Percentiles rank a stretch among this genome's conserved stretches.
Evolutionary conservation across 2,113 vertebrate genomes (phyloP).

Genomic region (Pteropus alecto): DNA sequence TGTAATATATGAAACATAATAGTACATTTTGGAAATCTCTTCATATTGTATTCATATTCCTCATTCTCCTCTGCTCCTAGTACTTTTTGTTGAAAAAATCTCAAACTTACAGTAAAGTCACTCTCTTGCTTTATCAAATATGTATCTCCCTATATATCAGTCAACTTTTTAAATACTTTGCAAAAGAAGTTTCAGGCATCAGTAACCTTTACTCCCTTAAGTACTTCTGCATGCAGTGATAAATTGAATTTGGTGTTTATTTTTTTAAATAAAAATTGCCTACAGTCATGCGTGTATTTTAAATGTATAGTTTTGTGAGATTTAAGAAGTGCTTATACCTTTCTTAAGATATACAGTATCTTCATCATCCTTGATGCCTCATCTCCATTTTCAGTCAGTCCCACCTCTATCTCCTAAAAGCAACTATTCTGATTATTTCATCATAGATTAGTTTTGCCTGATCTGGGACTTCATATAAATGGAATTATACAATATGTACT

Average conservation of each 20-base stretch:
- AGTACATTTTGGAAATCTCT: background rate
- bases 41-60: background rate
- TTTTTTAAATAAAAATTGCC: conserved; percentile 1
- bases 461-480: background rate
- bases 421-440: background rate
- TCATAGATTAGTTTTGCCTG: background rate
- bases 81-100: background rate
- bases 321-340: background rate
- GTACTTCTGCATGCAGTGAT: background rate
- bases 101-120: background rate
- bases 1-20: background rate
- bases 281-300: background rate
- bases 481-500: background rate
- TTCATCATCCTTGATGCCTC: background rate
- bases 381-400: background rate
- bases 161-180: conserved; percentile 16
- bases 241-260: background rate
- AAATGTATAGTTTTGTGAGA: background rate
- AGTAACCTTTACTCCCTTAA: background rate
- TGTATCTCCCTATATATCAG: background rate
- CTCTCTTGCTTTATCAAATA: background rate
- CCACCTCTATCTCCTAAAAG: background rate
- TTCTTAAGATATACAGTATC: background rate
- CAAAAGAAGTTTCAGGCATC: background rate
- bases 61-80: background rate